Evolutionary conservation across 2,113 vertebrate genomes (phyloP).

Genomic region (Amphilophus citrinellus): DNA sequence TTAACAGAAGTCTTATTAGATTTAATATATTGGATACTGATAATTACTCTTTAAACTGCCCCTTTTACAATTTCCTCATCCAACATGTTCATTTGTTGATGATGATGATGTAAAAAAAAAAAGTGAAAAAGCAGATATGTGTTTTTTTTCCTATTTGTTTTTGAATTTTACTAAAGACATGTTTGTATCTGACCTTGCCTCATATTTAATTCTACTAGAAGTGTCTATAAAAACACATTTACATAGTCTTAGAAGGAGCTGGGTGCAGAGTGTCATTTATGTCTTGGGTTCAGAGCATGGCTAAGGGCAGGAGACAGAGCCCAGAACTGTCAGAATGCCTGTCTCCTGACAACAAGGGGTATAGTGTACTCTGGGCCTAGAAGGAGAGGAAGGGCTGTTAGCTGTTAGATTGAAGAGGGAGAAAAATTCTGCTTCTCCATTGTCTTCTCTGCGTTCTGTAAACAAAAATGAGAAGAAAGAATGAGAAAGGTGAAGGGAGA

Average conservation of each 20-base stretch:
- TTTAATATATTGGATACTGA: not conserved
- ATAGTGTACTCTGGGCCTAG: not conserved
- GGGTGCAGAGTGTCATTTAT: conserved; percentile 9
- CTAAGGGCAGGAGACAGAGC: conserved; percentile 14
- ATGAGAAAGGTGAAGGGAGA: conserved; percentile 33
- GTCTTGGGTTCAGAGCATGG: not conserved
- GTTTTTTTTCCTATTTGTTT: not conserved
- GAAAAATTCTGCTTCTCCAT: conserved; percentile 51
- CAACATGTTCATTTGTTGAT: not conserved
- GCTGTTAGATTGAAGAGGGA: conserved; percentile 37
- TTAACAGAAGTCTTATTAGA: not conserved
- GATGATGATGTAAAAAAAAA: not conserved
- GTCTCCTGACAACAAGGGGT: conserved; percentile 8
- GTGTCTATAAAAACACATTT: not conserved
- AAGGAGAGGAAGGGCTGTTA: conserved; percentile 35
- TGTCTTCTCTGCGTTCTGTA: conserved; percentile 53
- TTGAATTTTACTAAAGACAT: not conserved
- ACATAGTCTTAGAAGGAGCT: not conserved
- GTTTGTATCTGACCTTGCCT: not conserved
- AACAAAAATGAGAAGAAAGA: conserved; percentile 50
- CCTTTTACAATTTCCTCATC: not conserved
- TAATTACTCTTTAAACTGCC: not conserved
- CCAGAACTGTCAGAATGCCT: conserved; percentile 60
- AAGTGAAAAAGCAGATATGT: not conserved
- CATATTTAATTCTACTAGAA: conserved; percentile 14